phyloP scores from a whole-genome alignment of 2,797 vertebrate species.

The Acanthurus tractus region DNA sequence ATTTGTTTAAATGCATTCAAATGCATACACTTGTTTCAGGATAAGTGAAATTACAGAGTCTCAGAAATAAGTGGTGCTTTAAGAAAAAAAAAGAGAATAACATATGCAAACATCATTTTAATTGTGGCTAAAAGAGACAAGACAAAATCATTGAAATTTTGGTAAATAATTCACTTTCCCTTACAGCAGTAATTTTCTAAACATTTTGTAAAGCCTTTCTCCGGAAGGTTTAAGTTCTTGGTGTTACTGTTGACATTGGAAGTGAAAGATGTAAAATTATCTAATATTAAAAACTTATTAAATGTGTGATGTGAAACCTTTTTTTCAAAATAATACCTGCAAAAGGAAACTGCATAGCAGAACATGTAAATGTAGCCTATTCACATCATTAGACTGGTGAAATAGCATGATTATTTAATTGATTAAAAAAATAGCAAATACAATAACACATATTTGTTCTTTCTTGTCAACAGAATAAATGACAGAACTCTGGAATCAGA shows the following conservation, averaged over 20 bases:
- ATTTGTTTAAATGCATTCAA: conserved; percentile 17
- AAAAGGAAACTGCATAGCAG: neutral
- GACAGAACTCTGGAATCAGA: neutral
- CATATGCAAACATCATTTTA: neutral
- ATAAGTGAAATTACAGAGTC: neutral
- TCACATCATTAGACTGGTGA: neutral
- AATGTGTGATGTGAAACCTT: neutral
- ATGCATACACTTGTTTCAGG: neutral
- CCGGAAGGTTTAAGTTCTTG: neutral
- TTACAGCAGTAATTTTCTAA: no score
- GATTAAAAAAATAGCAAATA: neutral
- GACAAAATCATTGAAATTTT: neutral
- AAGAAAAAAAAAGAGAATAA: neutral
- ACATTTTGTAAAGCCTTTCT: no score
- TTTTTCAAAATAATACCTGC: neutral
- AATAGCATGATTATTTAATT: neutral
- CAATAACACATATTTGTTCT: neutral
- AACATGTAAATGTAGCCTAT: neutral
- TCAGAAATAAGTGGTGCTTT: neutral
- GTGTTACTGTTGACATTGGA: no score
- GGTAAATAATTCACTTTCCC: neutral
- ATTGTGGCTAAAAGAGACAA: neutral
- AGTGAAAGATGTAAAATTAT: neutral
- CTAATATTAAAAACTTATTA: neutral
- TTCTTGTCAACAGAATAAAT: conserved; percentile 1